A percentile compares a stretch with the other conserved stretches of the same genome.
Conservation (phyloP, 2,113 vertebrate genomes). For the Forbesichthys papilliferus region DNA sequence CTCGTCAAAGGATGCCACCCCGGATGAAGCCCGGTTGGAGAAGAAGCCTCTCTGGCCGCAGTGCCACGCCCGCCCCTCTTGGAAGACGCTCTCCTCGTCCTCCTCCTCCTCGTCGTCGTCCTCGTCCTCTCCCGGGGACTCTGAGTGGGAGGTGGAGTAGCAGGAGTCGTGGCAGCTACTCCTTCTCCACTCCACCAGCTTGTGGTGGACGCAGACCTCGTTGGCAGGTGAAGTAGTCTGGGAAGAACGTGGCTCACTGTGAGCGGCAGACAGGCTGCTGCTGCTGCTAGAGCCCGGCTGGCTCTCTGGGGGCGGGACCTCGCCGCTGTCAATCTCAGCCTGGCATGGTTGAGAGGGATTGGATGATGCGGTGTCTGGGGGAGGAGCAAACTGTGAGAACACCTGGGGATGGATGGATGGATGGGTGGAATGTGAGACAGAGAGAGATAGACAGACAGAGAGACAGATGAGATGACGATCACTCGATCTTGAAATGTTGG, state of each 20-base stretch:
- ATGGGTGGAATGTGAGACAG: constrained; percentile 36
- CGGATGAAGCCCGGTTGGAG: constrained; percentile 71
- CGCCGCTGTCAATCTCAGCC: constrained; percentile 40
- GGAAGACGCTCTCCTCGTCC: constrained; percentile 75
- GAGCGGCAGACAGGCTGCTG: constrained; percentile 26
- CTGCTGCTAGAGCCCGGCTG: constrained; percentile 31
- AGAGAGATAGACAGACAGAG: constrained; percentile 7
- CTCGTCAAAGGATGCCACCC: constrained; percentile 74
- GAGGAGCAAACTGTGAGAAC: constrained; percentile 73
- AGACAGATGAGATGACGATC: constrained; percentile 11
- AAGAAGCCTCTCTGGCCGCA: constrained; percentile 68
- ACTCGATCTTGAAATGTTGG: constrained; percentile 5
- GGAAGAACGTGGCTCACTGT: constrained; percentile 46
- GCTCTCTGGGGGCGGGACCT: constrained; percentile 15
- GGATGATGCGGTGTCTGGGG: constrained; percentile 61
- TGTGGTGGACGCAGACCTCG: constrained; percentile 2
- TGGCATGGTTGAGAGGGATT: constrained; percentile 40
- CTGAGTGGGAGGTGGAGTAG: constrained; percentile 77
- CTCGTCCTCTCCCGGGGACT: constrained; percentile 75
- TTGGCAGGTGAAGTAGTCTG: constrained; percentile 49
- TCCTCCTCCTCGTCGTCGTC: constrained; percentile 72
- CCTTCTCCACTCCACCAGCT: constrained; percentile 51
- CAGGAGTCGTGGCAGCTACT: constrained; percentile 78
- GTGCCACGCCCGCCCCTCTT: constrained; percentile 68
- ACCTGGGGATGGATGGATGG: constrained; percentile 36